These are phyloP conservation scores for Porites evermanni DNA, from an alignment of 92 coral and sea anemone species.

Conservation along the genomic window DNA sequence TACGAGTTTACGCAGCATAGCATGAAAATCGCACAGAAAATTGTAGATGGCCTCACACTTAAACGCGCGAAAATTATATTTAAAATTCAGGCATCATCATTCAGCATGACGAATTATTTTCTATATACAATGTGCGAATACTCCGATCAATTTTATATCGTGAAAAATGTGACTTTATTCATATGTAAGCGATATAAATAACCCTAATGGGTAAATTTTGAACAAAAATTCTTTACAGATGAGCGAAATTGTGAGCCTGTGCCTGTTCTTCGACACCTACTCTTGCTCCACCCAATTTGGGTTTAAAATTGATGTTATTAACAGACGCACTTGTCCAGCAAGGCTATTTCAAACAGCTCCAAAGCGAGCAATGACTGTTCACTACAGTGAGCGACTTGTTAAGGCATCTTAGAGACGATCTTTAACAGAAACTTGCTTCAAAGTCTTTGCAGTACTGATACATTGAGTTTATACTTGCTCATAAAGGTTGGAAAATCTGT, in stretches of 20 bases:
- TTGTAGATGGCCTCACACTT: not conserved
- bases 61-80: not conserved
- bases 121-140: not conserved
- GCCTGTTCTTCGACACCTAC: not conserved
- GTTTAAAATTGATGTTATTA: not conserved
- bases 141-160: not conserved
- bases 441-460: not conserved
- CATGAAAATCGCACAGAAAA: not conserved
- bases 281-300: not conserved
- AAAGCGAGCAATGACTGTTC: not conserved
- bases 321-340: not conserved
- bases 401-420: not conserved
- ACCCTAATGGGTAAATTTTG: not conserved
- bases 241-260: not conserved
- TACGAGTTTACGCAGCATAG: constrained; percentile 1
- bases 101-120: not conserved
- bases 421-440: not conserved
- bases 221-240: not conserved
- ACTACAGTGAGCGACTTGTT: not conserved
- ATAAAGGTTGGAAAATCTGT: not conserved
- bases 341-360: not conserved
- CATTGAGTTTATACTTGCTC: not conserved
- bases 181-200: not conserved
- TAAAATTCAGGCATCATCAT: not conserved
- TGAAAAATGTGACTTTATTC: not conserved